Evolutionary conservation across 1,140 invertebrate species (phyloP), one percentile per base, ranked within the genome.

Genomic region (Harlomillsia oculata): DNA sequence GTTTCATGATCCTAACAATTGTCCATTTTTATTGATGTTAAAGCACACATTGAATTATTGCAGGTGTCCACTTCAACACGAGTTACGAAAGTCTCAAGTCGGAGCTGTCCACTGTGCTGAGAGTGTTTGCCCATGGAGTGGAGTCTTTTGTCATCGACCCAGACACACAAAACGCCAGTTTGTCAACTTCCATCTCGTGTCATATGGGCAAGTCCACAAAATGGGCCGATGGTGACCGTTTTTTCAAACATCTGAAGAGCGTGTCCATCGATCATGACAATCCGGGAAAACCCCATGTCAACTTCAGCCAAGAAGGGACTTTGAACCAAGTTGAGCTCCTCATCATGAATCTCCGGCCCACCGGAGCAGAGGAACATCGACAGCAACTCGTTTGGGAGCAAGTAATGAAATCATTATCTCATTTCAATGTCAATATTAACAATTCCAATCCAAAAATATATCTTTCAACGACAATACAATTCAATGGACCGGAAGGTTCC

Each of bases 31-130:
- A n/a, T n/a, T n/a, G n/a, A n/a, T n/a, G n/a, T n/a, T n/a, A n/a
- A n/a, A n/a, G n/a, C n/a, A n/a, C n/a, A n/a, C n/a, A n/a, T n/a
- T n/a, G n/a, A n/a, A n/a, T n/a, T 32, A 25, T 67, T 69, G 0
- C 72, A 90, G 86, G 87, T 54, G 87, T 93, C 0, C 88, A 94
- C 70, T 94, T 92, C 65, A 89, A 94, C 68, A 92, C 89, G 18
- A 85, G 83, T 48, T 84, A 82, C 56, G 75, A 78, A 0, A 83
- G 84, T 25, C 71, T 93, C 5, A 82, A 89, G 57, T 83, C 82
- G 59, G 87, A 91, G 69, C 90, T 93, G 36, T 83, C 86, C 3
- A 88, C 87, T 20, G 88, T 87, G 3, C 84, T 93, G 23, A 87
- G 88, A 69, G 88, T 93, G 48, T 93, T 89, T 69, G 88, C 87